phyloP scores from a whole-genome alignment of 2,888 invertebrate genomes.

The Mycalesis mineus region DNA sequence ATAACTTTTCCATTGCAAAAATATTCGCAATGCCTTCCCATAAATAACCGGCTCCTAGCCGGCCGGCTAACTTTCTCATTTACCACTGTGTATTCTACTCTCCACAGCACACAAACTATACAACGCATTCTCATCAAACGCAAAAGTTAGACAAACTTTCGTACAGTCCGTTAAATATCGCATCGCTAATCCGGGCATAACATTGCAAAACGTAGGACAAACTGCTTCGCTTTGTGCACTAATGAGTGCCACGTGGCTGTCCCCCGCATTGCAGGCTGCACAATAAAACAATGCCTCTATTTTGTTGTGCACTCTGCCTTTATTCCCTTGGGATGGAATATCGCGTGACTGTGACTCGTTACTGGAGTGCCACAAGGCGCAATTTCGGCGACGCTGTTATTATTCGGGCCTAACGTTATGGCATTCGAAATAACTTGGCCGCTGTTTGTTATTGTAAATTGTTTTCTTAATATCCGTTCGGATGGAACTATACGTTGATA shows the following conservation, averaged over 20 bases:
- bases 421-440: constrained; percentile 4
- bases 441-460: constrained; percentile 1
- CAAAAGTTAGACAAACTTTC: constrained; percentile 54
- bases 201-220: constrained; percentile 73
- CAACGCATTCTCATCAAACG: constrained; percentile 26
- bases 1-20: neutral
- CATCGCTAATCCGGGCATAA: constrained; percentile 66
- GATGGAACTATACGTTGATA: neutral
- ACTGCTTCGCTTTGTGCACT: constrained; percentile 74
- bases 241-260: constrained; percentile 77
- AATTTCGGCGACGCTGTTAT: constrained; percentile 44
- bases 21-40: constrained; percentile 1
- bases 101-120: constrained; percentile 7
- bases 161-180: constrained; percentile 64
- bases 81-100: neutral
- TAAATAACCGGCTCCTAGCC: constrained; percentile 6
- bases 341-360: constrained; percentile 69
- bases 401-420: constrained; percentile 1
- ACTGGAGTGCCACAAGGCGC: constrained; percentile 56
- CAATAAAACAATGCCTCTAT: constrained; percentile 73
- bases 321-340: constrained; percentile 69
- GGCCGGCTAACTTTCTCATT: constrained; percentile 9
- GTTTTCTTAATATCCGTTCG: constrained; percentile 1
- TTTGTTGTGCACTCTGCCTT: constrained; percentile 65
- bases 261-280: constrained; percentile 76